Conservation (phyloP, 2,888 invertebrate species). For the Ashinkailepas kermadecensis region DNA sequence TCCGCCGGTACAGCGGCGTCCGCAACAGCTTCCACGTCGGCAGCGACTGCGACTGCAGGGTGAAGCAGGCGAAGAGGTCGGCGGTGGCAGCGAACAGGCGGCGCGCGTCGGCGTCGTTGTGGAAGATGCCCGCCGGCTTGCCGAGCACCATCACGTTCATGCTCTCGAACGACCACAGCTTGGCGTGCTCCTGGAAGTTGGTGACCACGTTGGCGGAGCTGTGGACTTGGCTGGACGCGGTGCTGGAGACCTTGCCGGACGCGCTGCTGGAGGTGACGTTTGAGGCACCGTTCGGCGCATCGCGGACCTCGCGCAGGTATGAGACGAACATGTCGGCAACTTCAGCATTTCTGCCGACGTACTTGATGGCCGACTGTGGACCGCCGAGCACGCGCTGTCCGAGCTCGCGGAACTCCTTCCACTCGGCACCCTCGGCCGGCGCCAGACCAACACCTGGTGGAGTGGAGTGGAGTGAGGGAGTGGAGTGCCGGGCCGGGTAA, state of each 20-base stretch:
- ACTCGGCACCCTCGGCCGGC: background rate
- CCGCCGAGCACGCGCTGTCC: constrained; percentile 1
- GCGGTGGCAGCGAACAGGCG: background rate
- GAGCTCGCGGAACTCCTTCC: background rate
- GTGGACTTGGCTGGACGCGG: no score
- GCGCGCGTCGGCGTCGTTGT: background rate
- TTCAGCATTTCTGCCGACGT: background rate
- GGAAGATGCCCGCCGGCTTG: background rate
- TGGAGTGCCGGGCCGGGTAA: no score
- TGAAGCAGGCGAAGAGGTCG: constrained; percentile 1
- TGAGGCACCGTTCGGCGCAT: no score
- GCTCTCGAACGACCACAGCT: constrained; percentile 16
- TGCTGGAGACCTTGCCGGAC: no score
- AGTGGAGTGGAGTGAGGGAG: no score
- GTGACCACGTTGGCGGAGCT: no score
- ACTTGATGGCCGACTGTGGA: background rate
- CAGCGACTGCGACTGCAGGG: background rate
- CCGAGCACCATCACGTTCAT: constrained; percentile 8
- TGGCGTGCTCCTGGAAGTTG: background rate
- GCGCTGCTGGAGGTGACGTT: no score
- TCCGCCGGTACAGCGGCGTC: background rate
- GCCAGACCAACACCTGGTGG: background rate
- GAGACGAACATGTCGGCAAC: background rate
- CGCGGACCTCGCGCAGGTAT: background rate
- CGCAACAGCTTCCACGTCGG: background rate